phyloP scores from a whole-genome alignment of 2,113 vertebrate species.

The Dromaius novaehollandiae region DNA sequence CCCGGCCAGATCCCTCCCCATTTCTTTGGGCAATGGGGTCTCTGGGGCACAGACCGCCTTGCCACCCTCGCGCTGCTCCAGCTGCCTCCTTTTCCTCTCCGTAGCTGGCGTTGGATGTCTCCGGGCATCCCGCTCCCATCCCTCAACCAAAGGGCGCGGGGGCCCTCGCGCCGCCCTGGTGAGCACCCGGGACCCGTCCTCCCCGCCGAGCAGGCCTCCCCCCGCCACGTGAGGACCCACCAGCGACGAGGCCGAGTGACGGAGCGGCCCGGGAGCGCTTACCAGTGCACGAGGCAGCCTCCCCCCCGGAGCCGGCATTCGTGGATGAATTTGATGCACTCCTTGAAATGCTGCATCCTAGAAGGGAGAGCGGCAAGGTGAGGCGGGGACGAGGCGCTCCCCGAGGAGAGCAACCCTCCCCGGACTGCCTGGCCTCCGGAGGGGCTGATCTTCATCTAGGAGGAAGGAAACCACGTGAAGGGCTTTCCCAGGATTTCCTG shows the following conservation, averaged over 20 bases:
- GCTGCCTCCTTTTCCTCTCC: neutral
- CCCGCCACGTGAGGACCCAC: too few relatives aligned
- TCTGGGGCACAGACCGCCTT: accelerated
- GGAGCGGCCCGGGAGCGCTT: constrained; percentile 12
- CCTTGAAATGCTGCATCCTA: constrained; percentile 89
- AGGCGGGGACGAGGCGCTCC: neutral
- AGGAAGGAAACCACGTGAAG: neutral
- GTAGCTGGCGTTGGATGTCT: accelerated
- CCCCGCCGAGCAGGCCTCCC: neutral
- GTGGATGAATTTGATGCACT: constrained; percentile 88
- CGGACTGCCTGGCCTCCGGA: neutral
- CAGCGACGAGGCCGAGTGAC: too few relatives aligned
- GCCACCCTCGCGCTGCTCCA: accelerated
- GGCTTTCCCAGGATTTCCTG: neutral
- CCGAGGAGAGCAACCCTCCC: neutral
- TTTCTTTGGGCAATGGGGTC: neutral
- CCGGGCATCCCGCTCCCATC: neutral
- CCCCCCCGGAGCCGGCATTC: constrained; percentile 85
- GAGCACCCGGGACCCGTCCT: neutral
- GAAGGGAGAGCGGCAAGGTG: neutral
- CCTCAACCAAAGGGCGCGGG: neutral
- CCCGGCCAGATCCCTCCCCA: neutral
- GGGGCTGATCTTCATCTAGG: neutral
- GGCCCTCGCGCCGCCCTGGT: neutral
- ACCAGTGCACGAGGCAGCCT: constrained; percentile 91